phyloP scores from a whole-genome alignment of 2,888 invertebrate genomes.

The Cenopis cana region DNA sequence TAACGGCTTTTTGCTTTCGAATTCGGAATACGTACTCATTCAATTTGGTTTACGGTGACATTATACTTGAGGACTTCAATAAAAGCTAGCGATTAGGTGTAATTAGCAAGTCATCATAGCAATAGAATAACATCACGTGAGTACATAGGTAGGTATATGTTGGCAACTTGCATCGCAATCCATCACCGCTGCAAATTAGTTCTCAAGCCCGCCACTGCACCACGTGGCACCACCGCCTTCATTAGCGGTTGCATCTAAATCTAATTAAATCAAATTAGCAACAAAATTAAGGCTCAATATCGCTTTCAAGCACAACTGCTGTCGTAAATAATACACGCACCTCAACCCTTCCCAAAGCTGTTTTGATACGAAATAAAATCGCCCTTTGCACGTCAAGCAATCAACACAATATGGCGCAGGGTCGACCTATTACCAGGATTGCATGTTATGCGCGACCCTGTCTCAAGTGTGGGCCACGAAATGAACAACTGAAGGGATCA shows the following conservation, averaged over 20 bases:
- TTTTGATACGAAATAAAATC: conserved; percentile 81
- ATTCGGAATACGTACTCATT: conserved; percentile 8
- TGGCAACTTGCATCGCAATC: conserved; percentile 64
- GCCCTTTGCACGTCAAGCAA: conserved; percentile 70
- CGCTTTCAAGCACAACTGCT: conserved; percentile 59
- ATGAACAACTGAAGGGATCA: conserved; percentile 36
- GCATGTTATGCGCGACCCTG: conserved; percentile 71
- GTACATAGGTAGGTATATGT: conserved; percentile 46
- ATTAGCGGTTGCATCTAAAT: conserved; percentile 69
- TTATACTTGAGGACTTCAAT: neutral
- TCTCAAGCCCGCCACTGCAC: conserved; percentile 72
- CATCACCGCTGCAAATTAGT: conserved; percentile 79
- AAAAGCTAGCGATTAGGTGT: conserved; percentile 45
- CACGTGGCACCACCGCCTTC: conserved; percentile 77
- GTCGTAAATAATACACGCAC: conserved; percentile 72
- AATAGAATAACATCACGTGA: conserved; percentile 44
- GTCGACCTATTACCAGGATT: conserved; percentile 74
- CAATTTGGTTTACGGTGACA: conserved; percentile 50
- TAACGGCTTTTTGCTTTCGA: conserved; percentile 8
- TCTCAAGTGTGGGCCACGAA: conserved; percentile 59
- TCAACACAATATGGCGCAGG: conserved; percentile 81
- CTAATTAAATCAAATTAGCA: conserved; percentile 41
- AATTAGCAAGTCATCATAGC: conserved; percentile 58
- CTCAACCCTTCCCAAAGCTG: conserved; percentile 71
- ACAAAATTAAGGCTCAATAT: conserved; percentile 48